Evolutionary conservation across 1,140 invertebrate genomes (phyloP).

Genomic region (Oryzaephilus surinamensis): DNA sequence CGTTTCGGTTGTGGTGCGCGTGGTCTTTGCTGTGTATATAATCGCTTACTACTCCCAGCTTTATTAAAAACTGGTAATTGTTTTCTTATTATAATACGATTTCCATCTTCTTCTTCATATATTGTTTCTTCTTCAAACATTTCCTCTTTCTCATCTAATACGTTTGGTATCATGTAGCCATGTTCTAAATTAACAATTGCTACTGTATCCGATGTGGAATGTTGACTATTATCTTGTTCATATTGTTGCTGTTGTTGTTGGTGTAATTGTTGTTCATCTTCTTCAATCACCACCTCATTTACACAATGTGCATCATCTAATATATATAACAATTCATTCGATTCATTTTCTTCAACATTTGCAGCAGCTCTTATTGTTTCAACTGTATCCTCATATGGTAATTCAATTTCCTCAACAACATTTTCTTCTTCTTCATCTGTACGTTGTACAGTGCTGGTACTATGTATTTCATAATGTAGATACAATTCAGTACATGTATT

Average conservation of each 20-base stretch:
- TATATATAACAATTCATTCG: slow-evolving; percentile 28
- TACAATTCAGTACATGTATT: slow-evolving; percentile 23
- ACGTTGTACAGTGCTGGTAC: slow-evolving; percentile 9
- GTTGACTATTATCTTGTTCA: slow-evolving; percentile 6
- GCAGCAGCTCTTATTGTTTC: no score
- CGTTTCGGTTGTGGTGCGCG: slow-evolving; percentile 17
- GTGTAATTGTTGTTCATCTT: slow-evolving; percentile 10
- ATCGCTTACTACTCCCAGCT: no score
- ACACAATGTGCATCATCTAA: slow-evolving; percentile 27
- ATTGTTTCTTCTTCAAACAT: no score
- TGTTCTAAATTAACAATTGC: slow-evolving; percentile 29
- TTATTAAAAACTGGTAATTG: no score
- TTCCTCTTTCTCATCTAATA: slow-evolving; percentile 13
- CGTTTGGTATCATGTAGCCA: slow-evolving; percentile 28
- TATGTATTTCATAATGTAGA: slow-evolving; percentile 27
- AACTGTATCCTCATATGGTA: slow-evolving; percentile 19
- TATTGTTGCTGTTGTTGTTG: slow-evolving; percentile 5
- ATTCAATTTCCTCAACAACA: slow-evolving; percentile 18
- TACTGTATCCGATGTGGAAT: slow-evolving; percentile 11
- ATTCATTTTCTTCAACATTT: slow-evolving; percentile 9
- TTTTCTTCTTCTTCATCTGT: slow-evolving; percentile 13
- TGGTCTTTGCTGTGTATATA: slow-evolving; percentile 14
- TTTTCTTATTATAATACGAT: no score
- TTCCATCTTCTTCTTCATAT: no score
- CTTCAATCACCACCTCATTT: slow-evolving; percentile 31